Evolutionary conservation across 2,888 invertebrate species (phyloP).

Genomic region (Alsophila aescularia): DNA sequence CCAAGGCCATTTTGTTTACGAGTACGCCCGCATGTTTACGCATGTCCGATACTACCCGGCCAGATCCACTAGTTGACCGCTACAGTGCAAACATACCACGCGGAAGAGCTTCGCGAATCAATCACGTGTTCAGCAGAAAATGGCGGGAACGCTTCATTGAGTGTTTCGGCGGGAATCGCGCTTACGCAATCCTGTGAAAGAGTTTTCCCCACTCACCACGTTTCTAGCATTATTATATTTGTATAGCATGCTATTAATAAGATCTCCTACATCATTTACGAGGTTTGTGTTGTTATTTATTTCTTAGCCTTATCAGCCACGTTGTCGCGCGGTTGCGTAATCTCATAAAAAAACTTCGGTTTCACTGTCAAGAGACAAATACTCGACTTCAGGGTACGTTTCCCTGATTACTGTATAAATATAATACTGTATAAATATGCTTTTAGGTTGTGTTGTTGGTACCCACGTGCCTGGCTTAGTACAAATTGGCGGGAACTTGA

Average conservation of each 20-base stretch:
- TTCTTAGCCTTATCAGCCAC: constrained; percentile 27
- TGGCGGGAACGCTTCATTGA: constrained; percentile 80
- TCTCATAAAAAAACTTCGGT: constrained; percentile 26
- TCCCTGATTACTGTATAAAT: constrained; percentile 17
- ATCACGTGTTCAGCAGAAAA: constrained; percentile 63
- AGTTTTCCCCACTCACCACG: constrained; percentile 49
- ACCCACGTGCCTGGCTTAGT: constrained; percentile 52
- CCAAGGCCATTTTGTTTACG: constrained; percentile 81
- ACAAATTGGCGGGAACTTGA: constrained; percentile 74
- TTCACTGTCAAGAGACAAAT: constrained; percentile 20
- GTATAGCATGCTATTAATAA: constrained; percentile 30
- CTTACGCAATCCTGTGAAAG: constrained; percentile 72
- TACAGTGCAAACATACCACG: constrained; percentile 40
- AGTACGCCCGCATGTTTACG: constrained; percentile 72
- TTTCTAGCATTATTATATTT: constrained; percentile 36
- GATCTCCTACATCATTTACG: constrained; percentile 21
- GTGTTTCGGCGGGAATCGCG: constrained; percentile 71
- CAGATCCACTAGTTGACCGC: constrained; percentile 44
- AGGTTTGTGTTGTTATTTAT: constrained; percentile 10
- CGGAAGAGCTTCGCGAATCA: constrained; percentile 53
- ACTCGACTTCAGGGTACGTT: constrained; percentile 7
- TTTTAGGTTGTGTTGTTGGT: constrained; percentile 42
- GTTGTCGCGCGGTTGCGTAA: constrained; percentile 37
- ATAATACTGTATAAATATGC: constrained; percentile 15
- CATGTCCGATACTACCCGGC: constrained; percentile 58